Evolutionary conservation across 2,888 invertebrate species (phyloP), one percentile per base, ranked within the genome.

Genomic region (Eupithecia dodoneata): DNA sequence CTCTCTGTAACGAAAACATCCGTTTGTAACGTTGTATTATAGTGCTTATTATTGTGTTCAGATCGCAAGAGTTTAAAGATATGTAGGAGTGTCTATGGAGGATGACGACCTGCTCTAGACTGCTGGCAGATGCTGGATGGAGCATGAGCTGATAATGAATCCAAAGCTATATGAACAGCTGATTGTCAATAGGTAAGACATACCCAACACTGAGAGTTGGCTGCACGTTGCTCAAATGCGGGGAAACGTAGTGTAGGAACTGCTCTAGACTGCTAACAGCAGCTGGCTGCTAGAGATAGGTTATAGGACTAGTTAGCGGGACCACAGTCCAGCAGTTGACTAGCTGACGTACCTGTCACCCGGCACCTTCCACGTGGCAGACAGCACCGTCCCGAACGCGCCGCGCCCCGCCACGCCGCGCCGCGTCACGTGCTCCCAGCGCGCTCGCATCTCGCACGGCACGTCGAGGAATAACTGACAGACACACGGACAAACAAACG

Each of bases 381-480:
- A 96, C 89, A 99, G 98, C 10, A 99, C 99, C 85, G 99, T 99
- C 0, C 99, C 99, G 95, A 99, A 99, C 0, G 99, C 99, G 2
- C 99, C 99, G n/a, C 99, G 97, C 0, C 99, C 99, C 55, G 99
- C 95, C 73, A 98, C 92, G 0, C 96, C 96, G 0, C 97, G 97
- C 77, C 97, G 96, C 69, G 97, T 96, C 4, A 99, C 96, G 84
- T 97, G 97, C 79, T 98, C 98, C 79, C 98, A 97, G 82, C 97
- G 97, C 15, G 99, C 97, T 12, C 98, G 96, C 83, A 97, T 96
- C 59, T 97, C 96, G 71, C 97, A 97, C 15, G 98, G 98, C 74
- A 99, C 96, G 93, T 99, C 99, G 81, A 98, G 96, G 83, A 99
- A 98, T 65, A 99, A 96, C 96, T 97, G 84, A 12, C 30, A 18